Base-by-base conservation (phyloP, 2,888 invertebrate species). In the Trichacis sp. region DNA sequence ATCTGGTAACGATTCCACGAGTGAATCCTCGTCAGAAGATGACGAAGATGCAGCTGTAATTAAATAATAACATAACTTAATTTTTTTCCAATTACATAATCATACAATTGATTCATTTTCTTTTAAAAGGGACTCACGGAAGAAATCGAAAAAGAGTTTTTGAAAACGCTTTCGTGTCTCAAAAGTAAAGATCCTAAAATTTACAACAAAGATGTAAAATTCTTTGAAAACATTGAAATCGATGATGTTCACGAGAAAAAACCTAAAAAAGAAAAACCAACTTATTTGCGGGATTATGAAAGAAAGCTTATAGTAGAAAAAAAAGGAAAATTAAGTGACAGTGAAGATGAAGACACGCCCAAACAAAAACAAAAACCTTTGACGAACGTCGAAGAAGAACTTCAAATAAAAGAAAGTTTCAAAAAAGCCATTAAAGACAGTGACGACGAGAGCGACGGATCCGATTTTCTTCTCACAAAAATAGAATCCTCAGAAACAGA, bases 151-250 rank as follows among this genome's bases (percentile, higher is more conserved):
- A 91, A 92, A 71, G 92, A 93, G 69, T 98, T 98, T 84, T 90
- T 95, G 42, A 93, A 93, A 84, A 93, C 97, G 0, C 85, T 97
- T 1, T 88, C 96, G 0, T 90, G 91, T 50, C 84, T 98, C 45
- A 97, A 97, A 82, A 93, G 90, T 45, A 94, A 93, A 79, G 94
- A 97, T 86, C 95, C 97, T 0, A 88, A 89, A 72, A 96, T 97
- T 68, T 98, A 98, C 84, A 91, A 97, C 78, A 88, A 91, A 38
- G 87, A 88, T 53, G 88, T 88, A 24, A 88, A 87, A 52, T 95
- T 94, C 78, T 96, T 95, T 85, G 70, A 58, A 17, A 61, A 63
- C 29, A 8, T 17, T 29, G 46, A 45, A 24, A 70, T 65, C 14
- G 73, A 86, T 81, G 66, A 81, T 84, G 46, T 86, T 86, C 69